Base-by-base conservation (phyloP, 2,888 invertebrate species). In the Cynaeus angustus region DNA sequence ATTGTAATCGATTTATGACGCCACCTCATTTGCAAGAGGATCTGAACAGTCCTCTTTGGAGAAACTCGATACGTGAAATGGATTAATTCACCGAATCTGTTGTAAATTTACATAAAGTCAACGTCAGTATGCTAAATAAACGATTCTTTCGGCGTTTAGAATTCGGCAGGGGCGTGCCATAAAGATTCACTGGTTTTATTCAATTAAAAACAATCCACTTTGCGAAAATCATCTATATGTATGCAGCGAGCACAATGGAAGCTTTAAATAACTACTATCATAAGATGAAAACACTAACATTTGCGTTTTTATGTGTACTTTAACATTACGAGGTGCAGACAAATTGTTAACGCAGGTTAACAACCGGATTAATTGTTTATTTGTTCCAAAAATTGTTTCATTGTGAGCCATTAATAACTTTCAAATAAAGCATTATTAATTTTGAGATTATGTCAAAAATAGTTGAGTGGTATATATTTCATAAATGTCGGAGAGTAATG, bases 1-100 rank as follows among this genome's bases (percentile, higher is more conserved):
- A 46, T 9, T 59, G 30, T 59, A 59, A 59, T 59, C 59, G 45
- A 59, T 59, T 59, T 59, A 59, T 59, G 59, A 46, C 13, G 28
- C 59, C 10, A 33, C 59, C 59, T 45, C 59, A 46, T 59, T 56
- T 59, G 45, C 59, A 59, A 59, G 45, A 59, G 59, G 12, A 33
- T 59, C 45, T 59, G 59, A 45, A 33, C 12, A 5, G 45, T 13
- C 28, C 45, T 30, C 45, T n/a, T 41, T 59, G 13, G 59, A 33
- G 30, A 14, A 59, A 59, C 45, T 45, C 33, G 30, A 46, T 59
- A 46, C 33, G 14, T 30, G 33, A 9, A 46, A 43, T 43, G 12
- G 26, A 59, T 59, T 59, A 45, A 59, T 59, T 59, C 33, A 9
- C 13, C 38, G 12, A 56, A 56, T 56, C 43, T 56, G 41, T 41